phyloP scores from a whole-genome alignment of 2,113 vertebrate genomes.

The Chaetodon trifascialis region DNA sequence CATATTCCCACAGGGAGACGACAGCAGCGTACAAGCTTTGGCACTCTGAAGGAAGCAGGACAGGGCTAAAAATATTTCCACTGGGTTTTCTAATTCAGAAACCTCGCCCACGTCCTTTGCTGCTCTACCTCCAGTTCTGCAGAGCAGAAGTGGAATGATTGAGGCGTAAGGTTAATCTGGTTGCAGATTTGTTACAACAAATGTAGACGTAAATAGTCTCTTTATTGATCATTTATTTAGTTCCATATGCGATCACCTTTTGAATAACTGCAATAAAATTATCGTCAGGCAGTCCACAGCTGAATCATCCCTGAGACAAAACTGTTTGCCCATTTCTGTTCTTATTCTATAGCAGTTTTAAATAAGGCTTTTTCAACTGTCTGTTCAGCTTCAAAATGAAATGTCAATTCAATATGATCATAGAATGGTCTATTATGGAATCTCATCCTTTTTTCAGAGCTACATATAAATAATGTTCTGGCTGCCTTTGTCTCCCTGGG shows the following conservation, averaged over 20 bases:
- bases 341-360: no score
- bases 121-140: not conserved
- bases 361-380: no score
- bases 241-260: not conserved
- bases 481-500: not conserved
- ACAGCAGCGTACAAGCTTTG: conserved; percentile 8
- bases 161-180: not conserved
- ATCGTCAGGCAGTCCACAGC: not conserved
- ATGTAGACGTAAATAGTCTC: no score
- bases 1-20: conserved; percentile 6
- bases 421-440: not conserved
- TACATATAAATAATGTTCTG: not conserved
- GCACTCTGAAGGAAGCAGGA: conserved; percentile 6
- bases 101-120: not conserved
- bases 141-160: not conserved
- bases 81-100: conserved; percentile 23
- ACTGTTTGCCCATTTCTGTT: not conserved
- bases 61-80: conserved; percentile 16
- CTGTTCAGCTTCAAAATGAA: not conserved
- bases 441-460: not conserved
- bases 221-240: not conserved
- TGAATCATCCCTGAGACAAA: not conserved
- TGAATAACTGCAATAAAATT: not conserved
- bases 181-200: not conserved
- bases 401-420: not conserved